A percentile compares a stretch with the other conserved stretches of the same genome.
phyloP scores from a whole-genome alignment of 2,888 invertebrate genomes.

The Tenthredo distinguenda region DNA sequence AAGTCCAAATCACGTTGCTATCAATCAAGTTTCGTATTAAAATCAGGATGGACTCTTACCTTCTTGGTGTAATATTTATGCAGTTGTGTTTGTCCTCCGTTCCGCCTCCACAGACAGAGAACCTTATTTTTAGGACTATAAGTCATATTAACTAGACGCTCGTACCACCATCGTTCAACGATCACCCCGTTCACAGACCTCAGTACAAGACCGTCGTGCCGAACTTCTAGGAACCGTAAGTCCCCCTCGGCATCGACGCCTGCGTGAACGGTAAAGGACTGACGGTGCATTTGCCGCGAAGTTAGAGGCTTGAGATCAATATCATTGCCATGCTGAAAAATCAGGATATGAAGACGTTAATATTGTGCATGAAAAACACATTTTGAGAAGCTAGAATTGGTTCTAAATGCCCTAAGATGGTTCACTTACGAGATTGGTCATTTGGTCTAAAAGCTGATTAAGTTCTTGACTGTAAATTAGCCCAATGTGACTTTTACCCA shows the following conservation, averaged over 20 bases:
- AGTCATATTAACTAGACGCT: constrained; percentile 99
- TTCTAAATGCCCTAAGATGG: neutral
- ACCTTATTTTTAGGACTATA: constrained; percentile 99
- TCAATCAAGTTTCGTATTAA: neutral
- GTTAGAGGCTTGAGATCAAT: constrained; percentile 97
- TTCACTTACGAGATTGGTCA: constrained; percentile 91
- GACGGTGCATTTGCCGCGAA: constrained; percentile 96
- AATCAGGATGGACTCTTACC: constrained; percentile 79
- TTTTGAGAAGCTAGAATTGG: neutral
- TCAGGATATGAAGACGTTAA: neutral
- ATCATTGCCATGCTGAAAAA: constrained; percentile 95
- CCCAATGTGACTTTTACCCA: constrained; percentile 99
- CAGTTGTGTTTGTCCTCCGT: constrained; percentile 95
- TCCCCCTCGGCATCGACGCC: constrained; percentile 96
- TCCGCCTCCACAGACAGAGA: constrained; percentile 97
- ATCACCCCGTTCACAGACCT: constrained; percentile 92
- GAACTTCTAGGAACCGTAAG: constrained; percentile 94
- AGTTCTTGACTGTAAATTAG: constrained; percentile 98
- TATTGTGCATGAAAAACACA: constrained; percentile 43
- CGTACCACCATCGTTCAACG: constrained; percentile 99
- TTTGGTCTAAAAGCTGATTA: constrained; percentile 96
- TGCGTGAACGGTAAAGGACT: constrained; percentile 98
- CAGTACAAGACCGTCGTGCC: constrained; percentile 96
- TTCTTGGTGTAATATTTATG: constrained; percentile 99
- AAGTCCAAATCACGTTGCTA: no score